A percentile compares a stretch with the other conserved stretches of the same genome.
These are phyloP conservation scores for Anticlea derivata DNA, from an alignment of 2,888 invertebrate genomes.

Conservation along the genomic window DNA sequence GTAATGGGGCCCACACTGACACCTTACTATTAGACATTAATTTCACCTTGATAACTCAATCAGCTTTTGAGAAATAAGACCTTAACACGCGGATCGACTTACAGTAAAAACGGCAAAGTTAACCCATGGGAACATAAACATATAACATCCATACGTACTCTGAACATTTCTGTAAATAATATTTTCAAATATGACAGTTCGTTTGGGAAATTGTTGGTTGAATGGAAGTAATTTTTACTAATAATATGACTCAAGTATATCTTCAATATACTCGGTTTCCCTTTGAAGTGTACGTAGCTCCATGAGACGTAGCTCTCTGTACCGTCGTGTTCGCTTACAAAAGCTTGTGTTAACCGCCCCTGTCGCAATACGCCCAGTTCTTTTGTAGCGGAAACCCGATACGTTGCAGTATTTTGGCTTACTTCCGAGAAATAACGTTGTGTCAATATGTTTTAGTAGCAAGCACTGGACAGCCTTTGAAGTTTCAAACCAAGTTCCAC, in stretches of 20 bases:
- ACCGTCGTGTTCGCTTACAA: constrained; percentile 12
- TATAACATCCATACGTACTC: too few species aligned
- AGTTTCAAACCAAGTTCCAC: not conserved
- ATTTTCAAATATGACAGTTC: too few species aligned
- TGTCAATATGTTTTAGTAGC: constrained; percentile 15
- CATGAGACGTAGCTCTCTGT: not conserved
- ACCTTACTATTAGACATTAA: too few species aligned
- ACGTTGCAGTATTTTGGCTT: constrained; percentile 23
- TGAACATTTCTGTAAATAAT: too few species aligned
- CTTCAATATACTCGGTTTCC: not conserved
- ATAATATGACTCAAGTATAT: not conserved
- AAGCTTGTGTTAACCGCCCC: constrained; percentile 11
- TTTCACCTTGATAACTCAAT: too few species aligned
- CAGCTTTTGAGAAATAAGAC: too few species aligned
- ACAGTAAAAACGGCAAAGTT: too few species aligned
- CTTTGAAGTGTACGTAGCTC: constrained; percentile 4
- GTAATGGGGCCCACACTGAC: too few species aligned
- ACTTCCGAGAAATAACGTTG: constrained; percentile 20
- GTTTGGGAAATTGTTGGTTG: too few species aligned
- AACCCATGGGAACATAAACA: too few species aligned
- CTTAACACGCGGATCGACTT: too few species aligned
- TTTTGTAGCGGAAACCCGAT: constrained; percentile 24
- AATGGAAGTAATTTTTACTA: too few species aligned
- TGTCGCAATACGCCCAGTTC: constrained; percentile 15
- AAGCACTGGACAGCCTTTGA: constrained; percentile 2